A percentile compares a stretch with the other conserved stretches of the same genome.
Conservation (phyloP, 2,797 vertebrate genomes). For the Myiothlypis chrysogaster region DNA sequence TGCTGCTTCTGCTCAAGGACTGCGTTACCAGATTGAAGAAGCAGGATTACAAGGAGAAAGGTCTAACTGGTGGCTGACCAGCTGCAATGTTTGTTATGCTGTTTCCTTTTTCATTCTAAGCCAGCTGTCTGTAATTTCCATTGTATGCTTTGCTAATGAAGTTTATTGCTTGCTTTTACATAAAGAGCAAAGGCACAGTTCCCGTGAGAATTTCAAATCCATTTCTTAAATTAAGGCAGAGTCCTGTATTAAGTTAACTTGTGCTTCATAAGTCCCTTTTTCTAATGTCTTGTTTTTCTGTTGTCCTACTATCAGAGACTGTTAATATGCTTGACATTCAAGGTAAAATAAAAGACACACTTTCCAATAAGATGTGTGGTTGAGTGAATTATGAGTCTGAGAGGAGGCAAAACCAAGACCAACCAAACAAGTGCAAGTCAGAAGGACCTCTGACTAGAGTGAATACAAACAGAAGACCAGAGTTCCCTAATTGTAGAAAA, state of each 20-base stretch:
- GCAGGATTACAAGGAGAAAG: conserved; percentile 27
- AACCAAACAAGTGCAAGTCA: neutral
- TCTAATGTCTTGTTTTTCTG: conserved; percentile 37
- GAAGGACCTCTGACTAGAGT: neutral
- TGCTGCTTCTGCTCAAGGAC: conserved; percentile 21
- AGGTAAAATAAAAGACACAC: conserved; percentile 68
- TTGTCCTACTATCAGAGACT: conserved; percentile 47
- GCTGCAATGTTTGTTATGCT: conserved; percentile 36
- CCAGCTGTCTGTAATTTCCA: conserved; percentile 52
- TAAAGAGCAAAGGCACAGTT: conserved; percentile 28
- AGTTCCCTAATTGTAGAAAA: neutral
- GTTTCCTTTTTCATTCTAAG: conserved; percentile 60
- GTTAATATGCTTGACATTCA: conserved; percentile 67
- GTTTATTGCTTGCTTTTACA: conserved; percentile 35
- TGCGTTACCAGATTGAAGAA: neutral
- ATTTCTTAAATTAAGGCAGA: conserved; percentile 61
- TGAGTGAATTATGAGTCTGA: neutral
- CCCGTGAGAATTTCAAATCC: conserved; percentile 4
- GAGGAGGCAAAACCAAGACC: neutral
- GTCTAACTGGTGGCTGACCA: conserved; percentile 31
- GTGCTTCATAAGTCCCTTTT: conserved; percentile 39
- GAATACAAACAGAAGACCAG: neutral
- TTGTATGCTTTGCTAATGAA: conserved; percentile 55
- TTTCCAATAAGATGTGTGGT: neutral
- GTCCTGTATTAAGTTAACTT: conserved; percentile 30